Evolutionary conservation across 2,888 invertebrate genomes (phyloP).

Genomic region (Chymomyza procnemis): DNA sequence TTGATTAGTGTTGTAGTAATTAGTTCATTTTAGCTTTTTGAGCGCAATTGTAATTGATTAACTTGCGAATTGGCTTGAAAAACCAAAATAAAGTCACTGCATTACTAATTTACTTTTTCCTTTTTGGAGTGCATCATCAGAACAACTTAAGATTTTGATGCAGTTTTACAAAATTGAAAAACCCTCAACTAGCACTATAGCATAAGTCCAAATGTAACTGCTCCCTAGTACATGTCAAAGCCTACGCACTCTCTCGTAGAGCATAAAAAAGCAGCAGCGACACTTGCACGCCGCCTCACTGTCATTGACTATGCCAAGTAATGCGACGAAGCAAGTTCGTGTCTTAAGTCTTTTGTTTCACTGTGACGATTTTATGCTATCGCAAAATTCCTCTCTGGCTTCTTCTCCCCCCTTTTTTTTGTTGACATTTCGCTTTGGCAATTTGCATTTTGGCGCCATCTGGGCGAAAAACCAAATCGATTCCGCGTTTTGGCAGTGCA

Average conservation of each 20-base stretch:
- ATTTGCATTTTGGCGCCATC: constrained; percentile 11
- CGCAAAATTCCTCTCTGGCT: constrained; percentile 23
- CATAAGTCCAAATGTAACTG: no score
- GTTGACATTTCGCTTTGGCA: background rate
- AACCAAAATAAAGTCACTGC: no score
- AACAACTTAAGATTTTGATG: no score
- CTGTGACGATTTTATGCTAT: constrained; percentile 8
- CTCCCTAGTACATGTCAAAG: background rate
- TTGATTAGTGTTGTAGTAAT: no score
- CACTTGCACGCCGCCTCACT: constrained; percentile 31
- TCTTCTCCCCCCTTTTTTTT: background rate
- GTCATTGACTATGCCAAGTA: background rate
- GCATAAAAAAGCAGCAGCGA: background rate
- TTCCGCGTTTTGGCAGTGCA: constrained; percentile 64
- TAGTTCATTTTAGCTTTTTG: no score
- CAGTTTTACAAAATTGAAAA: no score
- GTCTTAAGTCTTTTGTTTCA: constrained; percentile 58
- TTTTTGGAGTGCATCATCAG: no score
- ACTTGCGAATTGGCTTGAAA: no score
- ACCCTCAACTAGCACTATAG: no score
- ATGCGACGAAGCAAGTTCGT: constrained; percentile 47
- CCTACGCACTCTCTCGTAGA: background rate
- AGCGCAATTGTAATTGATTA: no score
- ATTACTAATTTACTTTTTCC: no score
- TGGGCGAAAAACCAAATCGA: constrained; percentile 34